Evolutionary conservation across 2,888 invertebrate species (phyloP), one percentile per base, ranked within the genome.

Genomic region (Theodoxus fluviatilis): DNA sequence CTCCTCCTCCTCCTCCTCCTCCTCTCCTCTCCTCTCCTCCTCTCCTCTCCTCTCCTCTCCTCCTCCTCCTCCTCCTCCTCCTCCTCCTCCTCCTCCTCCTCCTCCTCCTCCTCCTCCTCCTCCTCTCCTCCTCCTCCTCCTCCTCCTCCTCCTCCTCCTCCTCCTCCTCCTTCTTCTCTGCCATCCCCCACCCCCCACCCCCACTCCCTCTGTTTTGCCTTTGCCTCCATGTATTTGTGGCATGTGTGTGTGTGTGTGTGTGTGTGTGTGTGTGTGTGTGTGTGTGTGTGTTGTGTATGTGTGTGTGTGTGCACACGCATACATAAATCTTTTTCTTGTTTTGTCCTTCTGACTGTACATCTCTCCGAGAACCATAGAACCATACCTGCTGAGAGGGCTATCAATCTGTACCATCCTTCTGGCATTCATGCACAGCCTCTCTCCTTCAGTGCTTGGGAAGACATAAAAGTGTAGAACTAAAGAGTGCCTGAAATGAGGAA

Each of bases 1-100:
- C 37, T 6, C 22, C 67, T 67, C 52, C 55, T 38, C 55, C 37
- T 67, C 25, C 37, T 37, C 15, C 38, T 40, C 31, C 15, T 31
- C 9, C 47, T 40, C 25, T 12, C 28, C 43, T 22, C 18, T 47
- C 33, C 52, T 35, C 52, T 35, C 43, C 47, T 28, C 22, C 33
- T 35, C n/a, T 49, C 67, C 12, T 31, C 31, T 22, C 18, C 12
- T 7, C 35, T 49, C 22, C 18, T 67, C 25, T 28, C 28, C 49
- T 3, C 49, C 25, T 15, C 15, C 49, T 7, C 15, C 25, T 25
- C 15, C 3, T 7, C 49, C 25, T 15, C 3, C 15, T 15, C 25
- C 49, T 49, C 6, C 43, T 25, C 65, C 25, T 25, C 37, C 65
- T 67, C 67, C 31, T 33, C 33, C 22, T 49, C 33, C 3, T 31